Percentiles rank a stretch among this genome's conserved stretches.
phyloP scores from a whole-genome alignment of 2,888 invertebrate species.

The Phaedon cochleariae region DNA sequence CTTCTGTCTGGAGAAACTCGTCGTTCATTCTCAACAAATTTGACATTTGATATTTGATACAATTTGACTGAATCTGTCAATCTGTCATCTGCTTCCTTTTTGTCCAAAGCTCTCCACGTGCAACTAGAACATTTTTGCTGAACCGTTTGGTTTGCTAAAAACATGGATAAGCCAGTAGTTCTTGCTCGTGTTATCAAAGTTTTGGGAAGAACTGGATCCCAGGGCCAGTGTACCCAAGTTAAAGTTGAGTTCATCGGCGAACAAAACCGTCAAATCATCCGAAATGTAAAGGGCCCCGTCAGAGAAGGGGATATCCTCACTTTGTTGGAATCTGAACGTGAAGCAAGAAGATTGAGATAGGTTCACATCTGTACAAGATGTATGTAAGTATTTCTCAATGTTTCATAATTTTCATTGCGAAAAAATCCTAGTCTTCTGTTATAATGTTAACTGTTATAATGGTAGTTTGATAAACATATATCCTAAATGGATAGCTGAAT shows the following conservation, averaged over 20 bases:
- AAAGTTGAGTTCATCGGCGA: slow-evolving; percentile 98
- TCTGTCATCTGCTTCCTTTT: not conserved
- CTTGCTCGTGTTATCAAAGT: slow-evolving; percentile 95
- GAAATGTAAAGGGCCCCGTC: slow-evolving; percentile 91
- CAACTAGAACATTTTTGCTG: slow-evolving; percentile 18
- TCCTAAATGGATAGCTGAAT: too few relatives aligned
- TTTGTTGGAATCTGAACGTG: slow-evolving; percentile 89
- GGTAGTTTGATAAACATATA: too few relatives aligned
- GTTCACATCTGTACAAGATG: too few relatives aligned
- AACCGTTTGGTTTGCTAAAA: slow-evolving; percentile 40
- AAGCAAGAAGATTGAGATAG: not conserved
- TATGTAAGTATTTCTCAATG: too few relatives aligned
- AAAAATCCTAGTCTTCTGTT: too few relatives aligned
- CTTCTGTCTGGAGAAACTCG: too few relatives aligned
- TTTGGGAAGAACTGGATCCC: slow-evolving; percentile 97
- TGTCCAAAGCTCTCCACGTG: slow-evolving; percentile 39
- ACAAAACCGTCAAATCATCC: slow-evolving; percentile 96
- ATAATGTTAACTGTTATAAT: too few relatives aligned
- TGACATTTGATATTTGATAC: too few relatives aligned
- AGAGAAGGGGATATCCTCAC: slow-evolving; percentile 99
- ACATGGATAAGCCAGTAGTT: slow-evolving; percentile 89
- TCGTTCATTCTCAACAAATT: too few relatives aligned
- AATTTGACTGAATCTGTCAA: not conserved
- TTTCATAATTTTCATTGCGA: too few relatives aligned
- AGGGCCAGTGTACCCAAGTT: slow-evolving; percentile 99